Conservation (phyloP, 2,888 invertebrate genomes). For the Bugula neritina region DNA sequence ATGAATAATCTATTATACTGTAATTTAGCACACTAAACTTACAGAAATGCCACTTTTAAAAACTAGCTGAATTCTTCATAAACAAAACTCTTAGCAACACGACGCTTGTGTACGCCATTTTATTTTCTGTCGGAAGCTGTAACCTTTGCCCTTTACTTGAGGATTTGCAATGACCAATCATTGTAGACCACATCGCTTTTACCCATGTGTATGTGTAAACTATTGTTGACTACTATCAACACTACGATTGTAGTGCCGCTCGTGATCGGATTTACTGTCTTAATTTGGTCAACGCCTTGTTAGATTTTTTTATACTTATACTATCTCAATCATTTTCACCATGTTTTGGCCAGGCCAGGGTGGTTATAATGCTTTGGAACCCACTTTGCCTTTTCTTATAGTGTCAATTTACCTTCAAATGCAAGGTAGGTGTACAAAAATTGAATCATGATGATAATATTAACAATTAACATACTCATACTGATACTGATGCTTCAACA, state of each 20-base stretch:
- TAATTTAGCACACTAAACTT: no score
- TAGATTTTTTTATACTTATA: no score
- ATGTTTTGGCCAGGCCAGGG: constrained; percentile 23
- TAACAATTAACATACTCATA: no score
- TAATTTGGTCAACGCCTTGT: no score
- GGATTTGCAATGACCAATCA: not conserved
- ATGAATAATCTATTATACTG: no score
- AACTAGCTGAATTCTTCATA: no score
- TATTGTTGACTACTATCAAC: no score
- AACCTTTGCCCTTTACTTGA: not conserved
- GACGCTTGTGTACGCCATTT: constrained; percentile 6
- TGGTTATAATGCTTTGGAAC: not conserved
- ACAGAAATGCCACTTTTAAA: no score
- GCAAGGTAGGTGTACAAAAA: constrained; percentile 13
- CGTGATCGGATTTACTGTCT: no score
- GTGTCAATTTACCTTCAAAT: constrained; percentile 8
- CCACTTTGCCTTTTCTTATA: constrained; percentile 1
- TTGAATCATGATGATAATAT: no score
- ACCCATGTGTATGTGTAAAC: not conserved
- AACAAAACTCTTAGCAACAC: constrained; percentile 20
- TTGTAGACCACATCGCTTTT: constrained; percentile 6
- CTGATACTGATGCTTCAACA: not conserved
- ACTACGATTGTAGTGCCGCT: no score
- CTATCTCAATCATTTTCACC: no score
- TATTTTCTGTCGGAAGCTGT: not conserved